A percentile compares a stretch with the other conserved stretches of the same genome.
Conservation (phyloP, 1,140 invertebrate species). For the Nautilus pompilius region DNA sequence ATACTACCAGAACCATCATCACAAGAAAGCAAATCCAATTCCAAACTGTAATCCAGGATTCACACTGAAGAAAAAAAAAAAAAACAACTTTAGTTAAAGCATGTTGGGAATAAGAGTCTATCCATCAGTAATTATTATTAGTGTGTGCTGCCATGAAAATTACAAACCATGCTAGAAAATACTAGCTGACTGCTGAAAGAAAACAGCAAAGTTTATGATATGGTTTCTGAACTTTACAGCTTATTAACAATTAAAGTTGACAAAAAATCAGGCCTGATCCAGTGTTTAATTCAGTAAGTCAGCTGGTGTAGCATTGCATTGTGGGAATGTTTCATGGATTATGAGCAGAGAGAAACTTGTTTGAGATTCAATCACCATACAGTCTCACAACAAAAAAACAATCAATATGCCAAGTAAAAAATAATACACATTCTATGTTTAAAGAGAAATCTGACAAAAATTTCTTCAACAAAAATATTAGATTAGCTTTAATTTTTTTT, state of each 20-base stretch:
- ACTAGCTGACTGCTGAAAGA: too few species aligned
- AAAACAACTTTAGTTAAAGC: background rate
- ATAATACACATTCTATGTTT: background rate
- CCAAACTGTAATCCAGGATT: slow-evolving; percentile 70
- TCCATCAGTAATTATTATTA: background rate
- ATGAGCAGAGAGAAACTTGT: background rate
- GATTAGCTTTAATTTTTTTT: too few species aligned
- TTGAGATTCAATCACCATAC: background rate
- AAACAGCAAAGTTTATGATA: too few species aligned
- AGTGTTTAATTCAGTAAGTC: background rate
- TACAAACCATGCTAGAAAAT: too few species aligned
- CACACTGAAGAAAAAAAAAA: slow-evolving; percentile 31
- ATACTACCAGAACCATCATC: too few species aligned
- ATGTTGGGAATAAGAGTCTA: background rate
- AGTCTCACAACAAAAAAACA: background rate
- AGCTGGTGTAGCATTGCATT: background rate
- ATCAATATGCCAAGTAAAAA: background rate
- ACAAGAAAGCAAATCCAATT: slow-evolving; percentile 68
- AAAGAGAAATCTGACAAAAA: too few species aligned
- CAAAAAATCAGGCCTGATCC: background rate
- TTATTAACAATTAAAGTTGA: too few species aligned
- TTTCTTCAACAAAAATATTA: too few species aligned
- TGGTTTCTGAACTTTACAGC: too few species aligned
- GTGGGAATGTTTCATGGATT: background rate
- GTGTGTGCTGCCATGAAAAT: too few species aligned